These are phyloP conservation scores for Hoplias malabaricus DNA, from an alignment of 2,113 vertebrate species.

Conservation along the genomic window DNA sequence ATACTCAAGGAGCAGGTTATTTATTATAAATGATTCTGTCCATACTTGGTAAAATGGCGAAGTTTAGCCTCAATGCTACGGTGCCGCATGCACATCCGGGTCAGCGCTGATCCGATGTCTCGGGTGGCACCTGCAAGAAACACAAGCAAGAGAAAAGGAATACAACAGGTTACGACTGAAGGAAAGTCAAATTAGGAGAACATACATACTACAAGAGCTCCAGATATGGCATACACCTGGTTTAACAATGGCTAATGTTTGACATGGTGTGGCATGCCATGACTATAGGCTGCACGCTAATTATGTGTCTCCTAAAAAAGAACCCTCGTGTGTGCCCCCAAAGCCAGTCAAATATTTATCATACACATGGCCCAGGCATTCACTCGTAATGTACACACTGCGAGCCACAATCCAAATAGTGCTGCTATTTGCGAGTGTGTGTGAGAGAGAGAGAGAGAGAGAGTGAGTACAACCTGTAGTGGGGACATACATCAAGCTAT, in stretches of 20 bases:
- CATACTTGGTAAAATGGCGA: slow-evolving; percentile 97
- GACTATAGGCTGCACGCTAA: neutral
- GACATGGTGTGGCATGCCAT: neutral
- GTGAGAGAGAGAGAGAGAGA: slow-evolving; percentile 20
- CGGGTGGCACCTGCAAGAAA: slow-evolving; percentile 85
- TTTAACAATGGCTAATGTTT: no score
- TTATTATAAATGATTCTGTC: no score
- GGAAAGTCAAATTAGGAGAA: neutral
- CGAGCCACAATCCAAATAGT: slow-evolving; percentile 28
- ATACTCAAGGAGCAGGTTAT: no score
- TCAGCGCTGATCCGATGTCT: slow-evolving; percentile 94
- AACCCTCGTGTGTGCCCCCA: neutral
- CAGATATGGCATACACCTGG: neutral
- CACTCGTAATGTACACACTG: slow-evolving; percentile 34
- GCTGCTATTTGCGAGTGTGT: slow-evolving; percentile 15
- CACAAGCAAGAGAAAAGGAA: neutral
- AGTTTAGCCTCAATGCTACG: slow-evolving; percentile 98
- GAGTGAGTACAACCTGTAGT: slow-evolving; percentile 58
- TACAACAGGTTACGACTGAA: neutral
- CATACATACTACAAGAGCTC: neutral
- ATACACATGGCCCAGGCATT: slow-evolving; percentile 9
- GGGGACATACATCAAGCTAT: slow-evolving; percentile 68
- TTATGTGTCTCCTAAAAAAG: neutral
- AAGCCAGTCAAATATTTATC: slow-evolving; percentile 45
- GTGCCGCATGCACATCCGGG: slow-evolving; percentile 98